A percentile compares a stretch with the other conserved stretches of the same genome.
Evolutionary conservation across 2,113 vertebrate species (phyloP).

Genomic region (Prionailurus bengalensis): DNA sequence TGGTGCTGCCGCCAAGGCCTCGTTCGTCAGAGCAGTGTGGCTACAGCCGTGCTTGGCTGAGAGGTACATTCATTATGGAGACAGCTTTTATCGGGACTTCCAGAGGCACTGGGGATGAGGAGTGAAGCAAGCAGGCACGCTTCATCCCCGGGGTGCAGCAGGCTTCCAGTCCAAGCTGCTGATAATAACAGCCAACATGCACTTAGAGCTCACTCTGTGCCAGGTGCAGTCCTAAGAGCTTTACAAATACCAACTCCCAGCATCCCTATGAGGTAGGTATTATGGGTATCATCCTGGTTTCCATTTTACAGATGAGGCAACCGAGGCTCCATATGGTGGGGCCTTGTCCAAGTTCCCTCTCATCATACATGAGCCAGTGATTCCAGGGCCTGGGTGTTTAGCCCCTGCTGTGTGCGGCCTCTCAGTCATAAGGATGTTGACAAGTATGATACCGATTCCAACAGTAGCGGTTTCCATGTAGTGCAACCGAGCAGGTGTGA

Average conservation of each 20-base stretch:
- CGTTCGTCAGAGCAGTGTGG: constrained; percentile 61
- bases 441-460: fast-evolving
- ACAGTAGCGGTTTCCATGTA: background rate
- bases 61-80: constrained; percentile 79
- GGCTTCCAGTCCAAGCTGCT: background rate
- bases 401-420: background rate
- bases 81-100: constrained; percentile 59
- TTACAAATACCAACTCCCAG: background rate
- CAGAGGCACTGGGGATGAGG: constrained; percentile 63
- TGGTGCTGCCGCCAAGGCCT: constrained; percentile 68
- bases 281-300: background rate
- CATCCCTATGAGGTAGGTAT: background rate
- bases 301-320: background rate
- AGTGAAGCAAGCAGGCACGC: background rate
- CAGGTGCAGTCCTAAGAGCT: fast-evolving
- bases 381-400: background rate
- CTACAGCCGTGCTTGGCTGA: constrained; percentile 66
- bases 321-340: background rate
- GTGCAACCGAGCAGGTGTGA: background rate
- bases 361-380: background rate
- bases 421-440: background rate
- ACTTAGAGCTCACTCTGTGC: background rate
- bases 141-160: background rate
- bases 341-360: background rate
- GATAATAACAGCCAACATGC: background rate